A percentile compares a stretch with the other conserved stretches of the same genome.
These are phyloP conservation scores for Poecilia latipinna DNA, from an alignment of 2,113 vertebrate species.

Conservation along the genomic window DNA sequence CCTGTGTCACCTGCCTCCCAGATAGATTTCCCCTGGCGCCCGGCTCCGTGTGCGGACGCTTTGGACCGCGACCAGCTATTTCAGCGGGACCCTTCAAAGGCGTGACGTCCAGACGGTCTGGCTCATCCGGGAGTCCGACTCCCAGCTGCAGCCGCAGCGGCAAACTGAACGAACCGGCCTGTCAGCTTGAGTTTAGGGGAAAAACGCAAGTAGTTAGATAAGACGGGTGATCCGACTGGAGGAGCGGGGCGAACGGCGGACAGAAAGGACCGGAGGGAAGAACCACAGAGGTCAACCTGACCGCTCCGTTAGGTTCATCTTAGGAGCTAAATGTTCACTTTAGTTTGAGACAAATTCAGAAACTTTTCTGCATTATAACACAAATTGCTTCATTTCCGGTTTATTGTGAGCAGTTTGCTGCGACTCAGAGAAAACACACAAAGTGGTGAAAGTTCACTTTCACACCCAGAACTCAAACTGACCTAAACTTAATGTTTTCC, in stretches of 20 bases:
- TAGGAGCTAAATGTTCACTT: too few relatives aligned
- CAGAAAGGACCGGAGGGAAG: conserved; percentile 8
- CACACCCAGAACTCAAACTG: too few relatives aligned
- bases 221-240: conserved; percentile 20
- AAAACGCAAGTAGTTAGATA: conserved; percentile 9
- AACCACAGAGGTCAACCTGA: conserved; percentile 2
- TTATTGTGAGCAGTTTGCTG: too few relatives aligned
- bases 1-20: conserved; percentile 47
- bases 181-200: conserved; percentile 23
- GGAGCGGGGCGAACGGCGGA: not conserved
- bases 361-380: too few relatives aligned
- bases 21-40: conserved; percentile 28
- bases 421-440: too few relatives aligned
- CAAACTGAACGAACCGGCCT: not conserved
- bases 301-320: not conserved
- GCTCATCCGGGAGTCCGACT: not conserved
- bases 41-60: not conserved
- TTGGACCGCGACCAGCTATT: conserved; percentile 25
- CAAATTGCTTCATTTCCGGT: too few relatives aligned
- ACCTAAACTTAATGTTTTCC: too few relatives aligned
- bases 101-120: not conserved
- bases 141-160: conserved; percentile 8
- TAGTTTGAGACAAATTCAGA: too few relatives aligned
- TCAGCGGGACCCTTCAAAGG: conserved; percentile 15
- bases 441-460: too few relatives aligned